Conservation (phyloP, 2,797 vertebrate genomes). For the Acridotheres tristis region DNA sequence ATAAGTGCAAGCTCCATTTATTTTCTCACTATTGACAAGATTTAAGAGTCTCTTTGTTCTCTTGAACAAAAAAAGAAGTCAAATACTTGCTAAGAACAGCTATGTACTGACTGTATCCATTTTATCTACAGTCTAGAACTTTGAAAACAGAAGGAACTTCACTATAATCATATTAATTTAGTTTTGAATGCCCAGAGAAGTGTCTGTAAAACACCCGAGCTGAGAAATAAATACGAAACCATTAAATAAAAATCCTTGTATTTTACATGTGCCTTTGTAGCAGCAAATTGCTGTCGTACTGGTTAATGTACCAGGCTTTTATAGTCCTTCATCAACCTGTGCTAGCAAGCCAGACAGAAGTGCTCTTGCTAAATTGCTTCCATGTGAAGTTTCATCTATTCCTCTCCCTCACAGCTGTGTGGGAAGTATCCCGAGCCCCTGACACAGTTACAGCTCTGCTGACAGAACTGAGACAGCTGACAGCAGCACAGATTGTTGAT, state of each 20-base stretch:
- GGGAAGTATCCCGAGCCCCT: neutral
- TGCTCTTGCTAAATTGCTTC: neutral
- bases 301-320: neutral
- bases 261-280: neutral
- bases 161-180: neutral
- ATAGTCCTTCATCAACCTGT: neutral
- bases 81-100: neutral
- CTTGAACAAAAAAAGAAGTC: neutral
- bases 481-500: neutral
- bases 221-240: neutral
- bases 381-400: neutral
- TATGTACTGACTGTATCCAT: neutral
- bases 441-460: neutral
- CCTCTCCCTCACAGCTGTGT: neutral
- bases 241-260: neutral
- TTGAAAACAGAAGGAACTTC: neutral
- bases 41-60: neutral
- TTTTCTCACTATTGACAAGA: neutral
- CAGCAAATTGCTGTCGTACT: neutral
- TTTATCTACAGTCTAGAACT: neutral
- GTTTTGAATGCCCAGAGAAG: neutral
- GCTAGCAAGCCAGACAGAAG: neutral
- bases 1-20: neutral
- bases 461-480: neutral
- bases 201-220: neutral